phyloP scores from a whole-genome alignment of 2,113 vertebrate genomes.

The Glaucomys volans region DNA sequence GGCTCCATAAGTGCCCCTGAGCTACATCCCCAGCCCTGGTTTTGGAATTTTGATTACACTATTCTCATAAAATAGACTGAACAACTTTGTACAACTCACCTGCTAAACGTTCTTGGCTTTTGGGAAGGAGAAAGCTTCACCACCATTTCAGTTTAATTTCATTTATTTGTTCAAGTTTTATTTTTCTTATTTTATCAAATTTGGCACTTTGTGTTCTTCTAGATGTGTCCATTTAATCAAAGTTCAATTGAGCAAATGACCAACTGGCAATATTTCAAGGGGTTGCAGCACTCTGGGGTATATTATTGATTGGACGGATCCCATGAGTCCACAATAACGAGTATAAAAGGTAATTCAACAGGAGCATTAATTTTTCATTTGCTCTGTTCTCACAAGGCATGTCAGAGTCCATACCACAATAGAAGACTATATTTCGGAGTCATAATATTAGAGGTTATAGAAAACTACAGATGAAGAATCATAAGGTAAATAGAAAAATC shows the following conservation, averaged over 20 bases:
- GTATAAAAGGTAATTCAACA: conserved; percentile 34
- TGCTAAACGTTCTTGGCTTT: conserved; percentile 25
- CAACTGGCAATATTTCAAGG: conserved; percentile 12
- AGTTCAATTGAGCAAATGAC: conserved; percentile 59
- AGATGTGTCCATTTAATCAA: conserved; percentile 26
- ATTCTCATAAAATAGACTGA: neutral
- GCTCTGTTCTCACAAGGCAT: neutral
- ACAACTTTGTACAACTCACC: neutral
- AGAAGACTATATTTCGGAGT: conserved; percentile 19
- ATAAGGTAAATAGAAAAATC: neutral
- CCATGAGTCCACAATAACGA: conserved; percentile 26
- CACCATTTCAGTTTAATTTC: conserved; percentile 47
- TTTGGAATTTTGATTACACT: conserved; percentile 18
- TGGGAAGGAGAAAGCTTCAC: conserved; percentile 14
- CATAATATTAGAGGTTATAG: neutral
- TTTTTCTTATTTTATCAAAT: conserved; percentile 57
- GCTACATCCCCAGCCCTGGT: neutral
- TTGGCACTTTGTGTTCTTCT: conserved; percentile 56
- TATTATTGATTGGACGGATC: conserved; percentile 38
- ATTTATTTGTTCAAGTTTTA: conserved; percentile 50
- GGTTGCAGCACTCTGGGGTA: neutral
- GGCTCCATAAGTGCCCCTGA: too few species aligned
- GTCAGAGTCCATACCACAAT: neutral
- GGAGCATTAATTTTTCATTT: neutral
- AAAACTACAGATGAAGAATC: neutral